Evolutionary conservation across 2,797 vertebrate genomes (phyloP), one percentile per base, ranked within the genome.

Genomic region (Lophura swinhoii): DNA sequence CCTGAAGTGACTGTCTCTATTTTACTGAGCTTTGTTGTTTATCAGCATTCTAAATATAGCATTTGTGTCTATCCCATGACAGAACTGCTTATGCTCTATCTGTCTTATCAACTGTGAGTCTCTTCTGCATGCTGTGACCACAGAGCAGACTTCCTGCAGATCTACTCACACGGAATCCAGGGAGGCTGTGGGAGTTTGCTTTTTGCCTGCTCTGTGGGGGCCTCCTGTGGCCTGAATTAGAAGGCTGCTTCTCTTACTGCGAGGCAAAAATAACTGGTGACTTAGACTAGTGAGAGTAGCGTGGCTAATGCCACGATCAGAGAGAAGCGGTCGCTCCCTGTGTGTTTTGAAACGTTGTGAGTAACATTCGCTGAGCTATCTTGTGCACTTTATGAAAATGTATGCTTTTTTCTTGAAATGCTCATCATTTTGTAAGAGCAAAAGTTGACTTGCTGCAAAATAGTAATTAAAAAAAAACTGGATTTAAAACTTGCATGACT

Each of bases 181-280:
- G 53, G 93, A 91, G 91, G 51, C 51, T 93, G 64, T 39, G 46
- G n/a, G 74, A 94, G 62, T 84, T 88, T 80, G 78, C 87, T 93
- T 87, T 96, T 91, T 82, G 91, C 82, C 94, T 97, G 96, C 93
- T 97, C 96, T 97, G 93, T 97, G 97, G 94, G 95, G 96, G 94
- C 96, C 96, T 96, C 97, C 93, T 97, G 97, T 96, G 97, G 96
- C 87, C 94, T 97, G 92, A 96, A 94, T 94, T 87, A 93, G 96
- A 96, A 70, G 95, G 44, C 81, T 95, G 71, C n/a, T 91, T 94
- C 59, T 91, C 37, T 16, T 75, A 69, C 4, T 4, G 77, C n/a
- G 78, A 88, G 24, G 81, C 37, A 88, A 85, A 92, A 95, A 49
- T 48, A 79, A 33, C 41, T 31, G 33, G 31, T 79, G 49, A 35